Percentiles rank a stretch among this genome's conserved stretches.
Evolutionary conservation across 1,140 invertebrate genomes (phyloP).

Genomic region (Bombus huntii): DNA sequence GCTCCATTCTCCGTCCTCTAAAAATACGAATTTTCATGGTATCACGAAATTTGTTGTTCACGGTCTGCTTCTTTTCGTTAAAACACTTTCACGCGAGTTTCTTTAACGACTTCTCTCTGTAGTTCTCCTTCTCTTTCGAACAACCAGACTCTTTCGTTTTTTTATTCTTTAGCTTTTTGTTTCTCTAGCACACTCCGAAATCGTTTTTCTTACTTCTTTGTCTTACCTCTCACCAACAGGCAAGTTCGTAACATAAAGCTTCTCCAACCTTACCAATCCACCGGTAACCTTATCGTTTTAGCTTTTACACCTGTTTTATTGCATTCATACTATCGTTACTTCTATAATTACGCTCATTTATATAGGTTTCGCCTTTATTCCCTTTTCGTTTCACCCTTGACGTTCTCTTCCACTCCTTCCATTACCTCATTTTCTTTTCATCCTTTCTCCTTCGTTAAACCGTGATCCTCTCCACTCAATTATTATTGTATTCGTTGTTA

Average conservation of each 20-base stretch:
- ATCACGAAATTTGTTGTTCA: not conserved
- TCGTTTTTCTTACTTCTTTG: conserved; percentile 2
- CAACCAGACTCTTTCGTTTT: not conserved
- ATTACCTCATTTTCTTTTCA: not conserved
- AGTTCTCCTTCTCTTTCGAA: not conserved
- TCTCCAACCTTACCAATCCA: not conserved
- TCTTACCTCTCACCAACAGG: not conserved
- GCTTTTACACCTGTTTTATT: conserved; percentile 10
- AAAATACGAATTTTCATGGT: not conserved
- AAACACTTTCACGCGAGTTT: conserved; percentile 20
- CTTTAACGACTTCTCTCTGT: not conserved
- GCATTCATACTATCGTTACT: conserved; percentile 15
- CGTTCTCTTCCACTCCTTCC: not conserved
- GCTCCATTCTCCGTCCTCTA: not conserved
- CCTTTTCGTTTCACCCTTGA: not conserved
- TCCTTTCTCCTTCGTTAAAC: not conserved
- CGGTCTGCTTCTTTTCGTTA: not conserved
- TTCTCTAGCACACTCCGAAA: not conserved
- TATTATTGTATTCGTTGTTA: not conserved
- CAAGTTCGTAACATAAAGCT: not conserved
- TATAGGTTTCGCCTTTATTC: not conserved
- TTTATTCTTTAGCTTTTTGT: not conserved
- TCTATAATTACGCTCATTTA: conserved; percentile 21
- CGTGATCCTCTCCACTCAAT: not conserved
- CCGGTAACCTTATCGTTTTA: conserved; percentile 20